phyloP scores from a whole-genome alignment of 2,888 invertebrate genomes.

The Myopa testacea region DNA sequence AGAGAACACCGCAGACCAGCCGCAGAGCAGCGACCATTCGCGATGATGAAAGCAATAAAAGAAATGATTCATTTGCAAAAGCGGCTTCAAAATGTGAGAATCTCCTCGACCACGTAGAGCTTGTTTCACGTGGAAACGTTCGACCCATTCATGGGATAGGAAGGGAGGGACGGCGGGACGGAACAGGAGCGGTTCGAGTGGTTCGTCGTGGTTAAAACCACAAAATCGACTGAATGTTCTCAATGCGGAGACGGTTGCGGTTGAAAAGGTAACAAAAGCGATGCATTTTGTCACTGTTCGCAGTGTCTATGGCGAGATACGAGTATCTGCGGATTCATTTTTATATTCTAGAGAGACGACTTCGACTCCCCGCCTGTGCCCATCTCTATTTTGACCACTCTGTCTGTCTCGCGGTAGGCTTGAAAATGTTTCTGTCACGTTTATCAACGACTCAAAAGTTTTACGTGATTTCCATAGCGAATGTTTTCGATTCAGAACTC shows the following conservation, averaged over 20 bases:
- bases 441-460: slow-evolving; percentile 3
- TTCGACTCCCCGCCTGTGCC: not conserved
- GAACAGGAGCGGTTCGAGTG: not conserved
- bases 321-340: not conserved
- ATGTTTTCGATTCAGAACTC: not conserved
- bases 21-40: not conserved
- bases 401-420: not conserved
- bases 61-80: slow-evolving; percentile 28
- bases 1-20: slow-evolving; percentile 2
- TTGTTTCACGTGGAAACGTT: not conserved
- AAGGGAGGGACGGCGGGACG: too few relatives aligned
- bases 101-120: slow-evolving; percentile 2
- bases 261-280: slow-evolving; percentile 6
- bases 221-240: not conserved
- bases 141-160: too few relatives aligned
- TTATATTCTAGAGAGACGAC: not conserved
- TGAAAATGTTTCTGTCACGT: slow-evolving; percentile 15
- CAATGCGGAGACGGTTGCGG: not conserved
- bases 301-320: not conserved
- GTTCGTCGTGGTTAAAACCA: not conserved
- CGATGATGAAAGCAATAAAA: slow-evolving; percentile 32
- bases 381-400: not conserved
- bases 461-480: slow-evolving; percentile 14
- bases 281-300: slow-evolving; percentile 12
- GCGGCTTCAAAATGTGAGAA: slow-evolving; percentile 13